Evolutionary conservation across 2,113 vertebrate species (phyloP).

Genomic region (Miniopterus natalensis): DNA sequence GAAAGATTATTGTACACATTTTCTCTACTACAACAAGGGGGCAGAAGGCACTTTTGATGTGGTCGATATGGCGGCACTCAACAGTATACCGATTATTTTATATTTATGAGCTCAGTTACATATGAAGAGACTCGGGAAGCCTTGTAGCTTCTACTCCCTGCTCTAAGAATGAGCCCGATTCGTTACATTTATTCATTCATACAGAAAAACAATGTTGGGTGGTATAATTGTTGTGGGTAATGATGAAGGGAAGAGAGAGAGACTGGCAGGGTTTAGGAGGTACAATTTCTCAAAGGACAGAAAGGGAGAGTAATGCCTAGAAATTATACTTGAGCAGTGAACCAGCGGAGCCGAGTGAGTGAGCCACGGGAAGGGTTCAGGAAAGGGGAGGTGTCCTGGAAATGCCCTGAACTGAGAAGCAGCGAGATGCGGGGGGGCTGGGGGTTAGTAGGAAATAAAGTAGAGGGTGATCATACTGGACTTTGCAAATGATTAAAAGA

Average conservation of each 20-base stretch:
- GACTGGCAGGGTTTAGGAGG: neutral
- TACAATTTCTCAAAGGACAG: neutral
- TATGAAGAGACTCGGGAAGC: neutral
- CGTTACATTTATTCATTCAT: neutral
- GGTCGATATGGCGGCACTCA: neutral
- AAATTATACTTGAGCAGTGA: neutral
- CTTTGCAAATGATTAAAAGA: neutral
- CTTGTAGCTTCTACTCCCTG: neutral
- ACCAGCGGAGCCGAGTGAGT: neutral
- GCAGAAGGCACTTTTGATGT: neutral
- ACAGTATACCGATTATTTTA: neutral
- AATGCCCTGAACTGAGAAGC: neutral
- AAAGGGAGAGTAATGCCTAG: neutral
- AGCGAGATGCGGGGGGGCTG: neutral
- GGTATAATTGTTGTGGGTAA: neutral
- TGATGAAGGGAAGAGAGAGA: neutral
- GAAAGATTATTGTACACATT: neutral
- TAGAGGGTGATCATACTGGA: neutral
- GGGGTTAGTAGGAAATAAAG: neutral
- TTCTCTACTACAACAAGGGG: neutral
- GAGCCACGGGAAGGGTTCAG: neutral
- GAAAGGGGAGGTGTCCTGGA: neutral
- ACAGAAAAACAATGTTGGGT: neutral
- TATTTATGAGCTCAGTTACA: neutral
- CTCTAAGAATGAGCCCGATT: neutral